Percentiles rank a stretch among this genome's conserved stretches.
Evolutionary conservation across 2,113 vertebrate species (phyloP).

Genomic region (Nibea albiflora): DNA sequence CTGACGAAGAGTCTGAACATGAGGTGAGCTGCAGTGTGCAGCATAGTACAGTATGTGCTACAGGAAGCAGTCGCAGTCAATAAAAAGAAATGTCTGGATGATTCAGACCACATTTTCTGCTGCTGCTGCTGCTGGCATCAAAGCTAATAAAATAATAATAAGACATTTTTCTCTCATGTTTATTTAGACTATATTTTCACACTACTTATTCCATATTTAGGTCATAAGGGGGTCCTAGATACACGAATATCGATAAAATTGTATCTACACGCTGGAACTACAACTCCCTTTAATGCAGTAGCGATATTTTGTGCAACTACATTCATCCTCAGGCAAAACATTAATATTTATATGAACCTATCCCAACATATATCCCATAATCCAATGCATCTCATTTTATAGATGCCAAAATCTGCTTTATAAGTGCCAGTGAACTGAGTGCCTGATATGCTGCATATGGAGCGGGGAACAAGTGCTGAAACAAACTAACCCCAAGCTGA

Average conservation of each 20-base stretch:
- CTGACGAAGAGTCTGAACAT: constrained; percentile 7
- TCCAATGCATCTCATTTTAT: neutral
- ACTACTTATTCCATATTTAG: neutral
- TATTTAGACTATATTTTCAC: neutral
- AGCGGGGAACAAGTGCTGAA: neutral
- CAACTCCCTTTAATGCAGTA: neutral
- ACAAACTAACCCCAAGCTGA: too few species aligned
- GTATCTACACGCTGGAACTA: neutral
- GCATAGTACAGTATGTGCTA: neutral
- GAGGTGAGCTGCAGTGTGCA: constrained; percentile 22
- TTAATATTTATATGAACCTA: neutral
- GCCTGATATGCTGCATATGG: neutral
- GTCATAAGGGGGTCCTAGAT: neutral
- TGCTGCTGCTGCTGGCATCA: neutral
- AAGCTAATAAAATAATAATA: neutral
- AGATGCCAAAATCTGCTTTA: neutral
- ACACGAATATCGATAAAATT: neutral
- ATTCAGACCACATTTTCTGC: constrained; percentile 8
- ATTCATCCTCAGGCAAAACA: neutral
- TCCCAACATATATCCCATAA: neutral
- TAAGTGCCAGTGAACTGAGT: neutral
- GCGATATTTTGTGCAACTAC: neutral
- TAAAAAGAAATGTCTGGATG: neutral
- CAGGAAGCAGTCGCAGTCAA: neutral
- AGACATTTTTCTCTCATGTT: neutral